phyloP scores from a whole-genome alignment of 2,888 invertebrate genomes.

The Diachrysia chrysitis region DNA sequence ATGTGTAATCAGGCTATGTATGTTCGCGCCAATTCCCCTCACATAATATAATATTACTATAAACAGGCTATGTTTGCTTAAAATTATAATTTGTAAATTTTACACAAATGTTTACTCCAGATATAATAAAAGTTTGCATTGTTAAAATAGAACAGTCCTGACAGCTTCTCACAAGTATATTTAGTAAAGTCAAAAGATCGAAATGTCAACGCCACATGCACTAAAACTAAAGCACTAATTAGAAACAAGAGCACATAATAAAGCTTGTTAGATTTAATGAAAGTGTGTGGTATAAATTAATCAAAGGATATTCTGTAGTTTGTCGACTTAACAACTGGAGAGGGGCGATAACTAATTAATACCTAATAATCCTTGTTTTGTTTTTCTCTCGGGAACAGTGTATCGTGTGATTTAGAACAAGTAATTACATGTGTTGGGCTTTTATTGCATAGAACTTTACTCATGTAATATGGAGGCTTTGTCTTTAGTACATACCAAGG shows the following conservation, averaged over 20 bases:
- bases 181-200: neutral
- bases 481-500: neutral
- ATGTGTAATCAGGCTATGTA: no score
- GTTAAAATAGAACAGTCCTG: neutral
- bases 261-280: conserved; percentile 30
- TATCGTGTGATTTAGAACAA: neutral
- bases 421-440: neutral
- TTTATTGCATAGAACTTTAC: neutral
- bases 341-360: neutral
- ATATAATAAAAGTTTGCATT: no score
- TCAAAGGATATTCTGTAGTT: conserved; percentile 21
- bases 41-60: no score
- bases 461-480: neutral
- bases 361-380: conserved; percentile 5
- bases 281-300: conserved; percentile 37
- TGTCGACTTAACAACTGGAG: neutral
- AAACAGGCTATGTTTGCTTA: no score
- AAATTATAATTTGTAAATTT: no score
- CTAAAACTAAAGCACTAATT: conserved; percentile 35
- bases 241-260: conserved; percentile 31
- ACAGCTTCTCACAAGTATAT: neutral
- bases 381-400: neutral
- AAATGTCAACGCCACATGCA: conserved; percentile 15
- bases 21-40: no score
- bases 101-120: no score